These are phyloP conservation scores for Plotosus lineatus DNA, from an alignment of 2,113 vertebrate species.

Conservation along the genomic window DNA sequence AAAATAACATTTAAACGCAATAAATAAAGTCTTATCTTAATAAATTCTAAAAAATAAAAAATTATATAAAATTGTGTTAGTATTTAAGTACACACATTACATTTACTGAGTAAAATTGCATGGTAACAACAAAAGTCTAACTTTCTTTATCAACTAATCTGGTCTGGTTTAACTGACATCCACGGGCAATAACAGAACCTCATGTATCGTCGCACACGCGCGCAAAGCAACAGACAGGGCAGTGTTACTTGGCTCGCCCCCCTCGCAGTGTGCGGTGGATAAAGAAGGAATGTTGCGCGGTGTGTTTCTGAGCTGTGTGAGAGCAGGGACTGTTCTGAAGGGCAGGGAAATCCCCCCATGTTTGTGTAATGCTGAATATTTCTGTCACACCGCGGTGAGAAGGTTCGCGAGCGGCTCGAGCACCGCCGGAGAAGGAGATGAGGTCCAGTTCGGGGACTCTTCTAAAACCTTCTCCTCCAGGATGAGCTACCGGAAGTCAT, in stretches of 20 bases:
- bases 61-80: no score
- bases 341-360: no score
- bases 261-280: no score
- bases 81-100: no score
- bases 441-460: conserved; percentile 70
- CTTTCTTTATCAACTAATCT: neutral
- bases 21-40: neutral
- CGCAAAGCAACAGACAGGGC: neutral
- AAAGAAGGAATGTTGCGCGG: neutral
- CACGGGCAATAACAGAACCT: neutral
- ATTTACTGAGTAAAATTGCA: neutral
- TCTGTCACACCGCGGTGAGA: neutral
- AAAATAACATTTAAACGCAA: neutral
- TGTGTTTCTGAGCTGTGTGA: neutral
- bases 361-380: neutral
- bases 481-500: conserved; percentile 76
- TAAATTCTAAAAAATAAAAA: no score
- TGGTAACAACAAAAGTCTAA: neutral
- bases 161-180: neutral
- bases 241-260: no score
- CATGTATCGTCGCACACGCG: neutral
- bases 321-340: no score
- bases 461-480: conserved; percentile 69
- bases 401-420: neutral
- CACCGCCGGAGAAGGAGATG: neutral